Conservation (phyloP, 2,113 vertebrate species). For the Xenus cinereus region DNA sequence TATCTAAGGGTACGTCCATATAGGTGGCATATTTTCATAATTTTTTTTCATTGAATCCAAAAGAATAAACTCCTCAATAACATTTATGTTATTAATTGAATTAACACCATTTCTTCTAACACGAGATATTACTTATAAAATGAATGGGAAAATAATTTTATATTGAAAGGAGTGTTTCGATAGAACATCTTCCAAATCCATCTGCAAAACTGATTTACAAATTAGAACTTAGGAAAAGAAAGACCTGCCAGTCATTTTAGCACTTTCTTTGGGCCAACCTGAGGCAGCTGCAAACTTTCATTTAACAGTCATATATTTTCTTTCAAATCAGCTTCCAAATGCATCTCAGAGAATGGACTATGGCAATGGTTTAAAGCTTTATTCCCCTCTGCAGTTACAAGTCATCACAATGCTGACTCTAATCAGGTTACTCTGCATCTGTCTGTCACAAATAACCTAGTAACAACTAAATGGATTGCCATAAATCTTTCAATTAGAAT, state of each 20-base stretch:
- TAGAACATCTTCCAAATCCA: neutral
- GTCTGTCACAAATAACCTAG: conserved; percentile 88
- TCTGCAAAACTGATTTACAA: conserved; percentile 48
- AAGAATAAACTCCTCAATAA: neutral
- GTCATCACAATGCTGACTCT: conserved; percentile 77
- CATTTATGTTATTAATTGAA: neutral
- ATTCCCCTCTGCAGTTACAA: conserved; percentile 75
- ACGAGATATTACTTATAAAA: neutral
- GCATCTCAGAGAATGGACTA: conserved; percentile 66
- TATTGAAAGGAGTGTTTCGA: neutral
- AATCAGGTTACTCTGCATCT: conserved; percentile 84
- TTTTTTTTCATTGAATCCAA: neutral
- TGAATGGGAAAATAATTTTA: neutral
- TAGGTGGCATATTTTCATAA: neutral
- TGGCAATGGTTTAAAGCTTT: conserved; percentile 73
- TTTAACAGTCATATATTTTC: conserved; percentile 58
- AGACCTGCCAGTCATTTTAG: conserved; percentile 9
- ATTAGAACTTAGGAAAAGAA: conserved; percentile 40
- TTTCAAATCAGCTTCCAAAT: conserved; percentile 68
- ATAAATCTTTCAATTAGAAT: conserved; percentile 91
- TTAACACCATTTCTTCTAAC: neutral
- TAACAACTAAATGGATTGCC: conserved; percentile 81
- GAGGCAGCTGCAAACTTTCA: conserved; percentile 55
- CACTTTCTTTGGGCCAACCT: neutral
- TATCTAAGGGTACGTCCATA: neutral